Percentiles rank a stretch among this genome's conserved stretches.
These are phyloP conservation scores for Pipistrellus pipistrellus DNA, from an alignment of 2,797 vertebrate genomes.

Conservation along the genomic window DNA sequence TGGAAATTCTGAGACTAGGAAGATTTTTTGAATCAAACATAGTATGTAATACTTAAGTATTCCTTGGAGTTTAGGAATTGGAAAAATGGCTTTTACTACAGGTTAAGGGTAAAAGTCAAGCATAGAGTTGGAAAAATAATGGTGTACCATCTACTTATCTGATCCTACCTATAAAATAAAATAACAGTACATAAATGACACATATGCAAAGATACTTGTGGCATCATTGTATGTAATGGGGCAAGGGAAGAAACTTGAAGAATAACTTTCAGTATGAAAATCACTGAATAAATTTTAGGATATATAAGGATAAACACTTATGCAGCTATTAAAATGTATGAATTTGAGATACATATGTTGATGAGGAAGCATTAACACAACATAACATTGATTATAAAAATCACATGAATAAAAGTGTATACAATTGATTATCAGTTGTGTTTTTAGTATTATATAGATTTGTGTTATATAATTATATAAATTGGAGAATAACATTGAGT, in stretches of 20 bases:
- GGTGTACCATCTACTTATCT: background rate
- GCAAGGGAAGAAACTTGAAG: background rate
- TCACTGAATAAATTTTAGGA: background rate
- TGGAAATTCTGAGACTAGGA: background rate
- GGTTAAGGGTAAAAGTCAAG: background rate
- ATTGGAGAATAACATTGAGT: background rate
- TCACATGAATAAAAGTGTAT: background rate
- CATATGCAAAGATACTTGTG: background rate
- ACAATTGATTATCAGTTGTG: background rate
- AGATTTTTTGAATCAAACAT: background rate
- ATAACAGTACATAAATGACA: background rate
- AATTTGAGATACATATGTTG: background rate
- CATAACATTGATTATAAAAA: background rate
- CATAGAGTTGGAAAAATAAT: background rate
- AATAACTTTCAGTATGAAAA: background rate
- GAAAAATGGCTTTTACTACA: background rate
- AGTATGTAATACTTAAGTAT: conserved; percentile 13
- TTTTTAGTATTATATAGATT: background rate
- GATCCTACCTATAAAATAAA: background rate
- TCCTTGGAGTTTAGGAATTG: background rate
- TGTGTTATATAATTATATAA: background rate
- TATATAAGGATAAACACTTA: background rate
- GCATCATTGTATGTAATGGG: background rate
- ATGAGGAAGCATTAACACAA: background rate
- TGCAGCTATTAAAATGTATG: background rate